These are phyloP conservation scores for Pherbina coryleti DNA, from an alignment of 2,888 invertebrate species.

Conservation along the genomic window DNA sequence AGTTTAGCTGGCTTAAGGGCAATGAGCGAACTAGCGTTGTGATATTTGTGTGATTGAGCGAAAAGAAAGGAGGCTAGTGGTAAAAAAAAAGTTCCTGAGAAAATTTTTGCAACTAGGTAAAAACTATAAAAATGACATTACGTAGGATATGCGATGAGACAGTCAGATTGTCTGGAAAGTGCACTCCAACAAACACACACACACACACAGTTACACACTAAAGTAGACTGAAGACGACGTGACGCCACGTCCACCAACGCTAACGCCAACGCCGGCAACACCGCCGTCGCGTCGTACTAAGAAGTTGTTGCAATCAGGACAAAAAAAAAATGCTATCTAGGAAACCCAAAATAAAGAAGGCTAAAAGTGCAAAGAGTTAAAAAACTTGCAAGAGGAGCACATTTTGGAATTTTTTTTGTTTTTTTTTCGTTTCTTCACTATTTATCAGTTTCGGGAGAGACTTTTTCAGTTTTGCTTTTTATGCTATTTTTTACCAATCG, in stretches of 20 bases:
- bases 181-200: neutral
- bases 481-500: neutral
- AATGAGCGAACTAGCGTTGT: too few species aligned
- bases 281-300: neutral
- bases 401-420: conserved; percentile 1
- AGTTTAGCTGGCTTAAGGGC: neutral
- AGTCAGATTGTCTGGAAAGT: conserved; percentile 36
- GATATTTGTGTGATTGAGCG: too few species aligned
- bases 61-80: neutral
- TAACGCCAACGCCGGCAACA: neutral
- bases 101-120: conserved; percentile 39
- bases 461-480: neutral
- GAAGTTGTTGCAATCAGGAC: neutral
- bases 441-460: neutral
- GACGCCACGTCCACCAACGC: conserved; percentile 42
- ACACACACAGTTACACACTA: neutral
- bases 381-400: conserved; percentile 14
- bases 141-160: conserved; percentile 39
- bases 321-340: neutral
- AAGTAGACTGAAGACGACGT: conserved; percentile 35
- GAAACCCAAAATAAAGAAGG: neutral
- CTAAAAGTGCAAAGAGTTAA: conserved; percentile 11
- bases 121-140: conserved; percentile 42
- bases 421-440: neutral
- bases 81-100: neutral